phyloP scores from a whole-genome alignment of 2,888 invertebrate genomes.

The Criorhina ranunculi region DNA sequence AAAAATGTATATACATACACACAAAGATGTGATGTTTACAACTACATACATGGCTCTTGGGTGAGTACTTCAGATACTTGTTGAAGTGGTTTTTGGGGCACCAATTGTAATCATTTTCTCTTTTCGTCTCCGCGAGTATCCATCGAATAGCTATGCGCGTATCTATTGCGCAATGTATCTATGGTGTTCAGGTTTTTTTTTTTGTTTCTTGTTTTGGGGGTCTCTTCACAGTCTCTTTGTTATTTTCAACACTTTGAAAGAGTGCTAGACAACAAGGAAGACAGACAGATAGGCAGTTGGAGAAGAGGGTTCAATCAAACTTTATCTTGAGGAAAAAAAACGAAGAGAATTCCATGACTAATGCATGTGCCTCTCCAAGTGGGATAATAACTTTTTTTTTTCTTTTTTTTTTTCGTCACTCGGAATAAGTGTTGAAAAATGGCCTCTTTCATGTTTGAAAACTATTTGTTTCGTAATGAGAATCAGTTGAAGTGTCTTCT shows the following conservation, averaged over 20 bases:
- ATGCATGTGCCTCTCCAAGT: conserved; percentile 51
- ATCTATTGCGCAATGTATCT: conserved; percentile 57
- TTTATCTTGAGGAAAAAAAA: conserved; percentile 21
- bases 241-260: conserved; percentile 63
- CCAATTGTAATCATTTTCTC: conserved; percentile 23
- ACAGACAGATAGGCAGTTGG: conserved; percentile 62
- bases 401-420: conserved; percentile 10
- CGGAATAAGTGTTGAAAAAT: conserved; percentile 60
- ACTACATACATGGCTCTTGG: conserved; percentile 30
- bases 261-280: conserved; percentile 47
- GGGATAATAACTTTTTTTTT: conserved; percentile 57
- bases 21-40: conserved; percentile 11
- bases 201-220: conserved; percentile 44
- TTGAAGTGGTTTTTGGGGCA: conserved; percentile 71
- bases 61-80: conserved; percentile 57
- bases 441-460: conserved; percentile 50
- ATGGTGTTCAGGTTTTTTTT: conserved; percentile 15
- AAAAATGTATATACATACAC: conserved; percentile 37
- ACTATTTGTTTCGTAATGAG: conserved; percentile 53
- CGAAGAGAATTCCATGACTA: conserved; percentile 26
- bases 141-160: background rate
- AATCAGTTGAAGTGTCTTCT: conserved; percentile 39
- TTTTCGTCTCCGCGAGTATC: background rate
- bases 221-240: conserved; percentile 56
- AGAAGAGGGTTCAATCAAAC: conserved; percentile 63